phyloP scores from a whole-genome alignment of 2,113 vertebrate genomes.

The Seriola quinqueradiata region DNA sequence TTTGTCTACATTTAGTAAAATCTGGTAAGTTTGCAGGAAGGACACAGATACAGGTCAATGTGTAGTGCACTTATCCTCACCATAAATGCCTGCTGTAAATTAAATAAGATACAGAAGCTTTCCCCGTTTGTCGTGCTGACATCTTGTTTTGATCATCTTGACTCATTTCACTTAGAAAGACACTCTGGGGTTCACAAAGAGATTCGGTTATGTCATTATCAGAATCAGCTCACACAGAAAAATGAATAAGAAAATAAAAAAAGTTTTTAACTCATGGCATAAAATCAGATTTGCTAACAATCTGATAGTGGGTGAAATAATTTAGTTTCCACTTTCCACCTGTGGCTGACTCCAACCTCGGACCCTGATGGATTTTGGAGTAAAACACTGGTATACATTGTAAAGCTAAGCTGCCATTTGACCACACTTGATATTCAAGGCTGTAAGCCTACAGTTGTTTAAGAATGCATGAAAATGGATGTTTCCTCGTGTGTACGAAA shows the following conservation, averaged over 20 bases:
- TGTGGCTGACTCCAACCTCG: not conserved
- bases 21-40: constrained; percentile 58
- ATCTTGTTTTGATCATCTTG: constrained; percentile 46
- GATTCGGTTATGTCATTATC: not conserved
- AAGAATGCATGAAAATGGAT: constrained; percentile 72
- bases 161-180: constrained; percentile 46
- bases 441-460: constrained; percentile 23
- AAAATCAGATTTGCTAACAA: not conserved
- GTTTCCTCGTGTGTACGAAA: constrained; percentile 39
- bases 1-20: constrained; percentile 33
- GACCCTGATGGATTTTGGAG: constrained; percentile 1
- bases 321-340: constrained; percentile 24
- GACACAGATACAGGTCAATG: constrained; percentile 53
- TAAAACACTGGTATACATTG: constrained; percentile 36
- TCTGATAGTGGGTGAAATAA: not conserved
- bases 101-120: constrained; percentile 38
- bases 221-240: not conserved
- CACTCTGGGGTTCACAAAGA: constrained; percentile 12
- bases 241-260: not conserved
- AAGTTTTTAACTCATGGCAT: not conserved
- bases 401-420: constrained; percentile 63
- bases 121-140: constrained; percentile 32
- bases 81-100: constrained; percentile 73
- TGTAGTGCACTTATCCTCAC: constrained; percentile 77
- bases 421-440: constrained; percentile 29